These are phyloP conservation scores for Achroia grisella DNA, from an alignment of 1,140 invertebrate species.

Conservation along the genomic window DNA sequence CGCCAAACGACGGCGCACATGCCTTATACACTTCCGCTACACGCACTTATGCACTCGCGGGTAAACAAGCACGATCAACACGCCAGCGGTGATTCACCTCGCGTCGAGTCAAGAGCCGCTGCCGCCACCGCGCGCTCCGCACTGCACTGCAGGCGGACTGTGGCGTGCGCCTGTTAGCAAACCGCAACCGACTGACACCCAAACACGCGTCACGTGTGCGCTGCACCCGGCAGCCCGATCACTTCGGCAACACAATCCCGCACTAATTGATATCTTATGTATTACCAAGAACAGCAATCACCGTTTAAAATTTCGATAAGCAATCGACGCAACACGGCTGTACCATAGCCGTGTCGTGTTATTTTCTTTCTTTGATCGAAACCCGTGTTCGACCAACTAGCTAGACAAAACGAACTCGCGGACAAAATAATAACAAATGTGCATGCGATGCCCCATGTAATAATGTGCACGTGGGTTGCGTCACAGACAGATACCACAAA, in stretches of 20 bases:
- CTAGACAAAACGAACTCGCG: slow-evolving; percentile 67
- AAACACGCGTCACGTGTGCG: slow-evolving; percentile 64
- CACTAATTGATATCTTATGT: slow-evolving; percentile 54
- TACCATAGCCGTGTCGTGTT: slow-evolving; percentile 49
- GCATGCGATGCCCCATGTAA: slow-evolving; percentile 71
- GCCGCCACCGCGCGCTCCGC: slow-evolving; percentile 34
- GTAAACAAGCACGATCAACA: slow-evolving; percentile 66
- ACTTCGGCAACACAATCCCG: slow-evolving; percentile 41
- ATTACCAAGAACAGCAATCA: slow-evolving; percentile 27
- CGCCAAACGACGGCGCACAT: slow-evolving; percentile 58
- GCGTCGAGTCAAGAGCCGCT: slow-evolving; percentile 11
- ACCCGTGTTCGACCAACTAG: slow-evolving; percentile 35
- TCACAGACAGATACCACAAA: slow-evolving; percentile 38
- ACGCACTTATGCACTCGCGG: slow-evolving; percentile 66
- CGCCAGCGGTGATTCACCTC: slow-evolving; percentile 66
- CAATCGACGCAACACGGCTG: slow-evolving; percentile 42
- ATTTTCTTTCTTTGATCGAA: slow-evolving; percentile 57
- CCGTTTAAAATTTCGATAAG: slow-evolving; percentile 31
- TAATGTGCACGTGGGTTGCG: slow-evolving; percentile 69
- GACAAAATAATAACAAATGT: slow-evolving; percentile 79
- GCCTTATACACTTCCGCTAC: slow-evolving; percentile 60
- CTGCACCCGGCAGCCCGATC: slow-evolving; percentile 28
- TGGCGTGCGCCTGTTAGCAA: slow-evolving; percentile 35
- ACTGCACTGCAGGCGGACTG: slow-evolving; percentile 57
- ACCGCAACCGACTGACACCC: slow-evolving; percentile 55